Conservation (phyloP, 1,140 invertebrate genomes). For the Drosophila ficusphila region DNA sequence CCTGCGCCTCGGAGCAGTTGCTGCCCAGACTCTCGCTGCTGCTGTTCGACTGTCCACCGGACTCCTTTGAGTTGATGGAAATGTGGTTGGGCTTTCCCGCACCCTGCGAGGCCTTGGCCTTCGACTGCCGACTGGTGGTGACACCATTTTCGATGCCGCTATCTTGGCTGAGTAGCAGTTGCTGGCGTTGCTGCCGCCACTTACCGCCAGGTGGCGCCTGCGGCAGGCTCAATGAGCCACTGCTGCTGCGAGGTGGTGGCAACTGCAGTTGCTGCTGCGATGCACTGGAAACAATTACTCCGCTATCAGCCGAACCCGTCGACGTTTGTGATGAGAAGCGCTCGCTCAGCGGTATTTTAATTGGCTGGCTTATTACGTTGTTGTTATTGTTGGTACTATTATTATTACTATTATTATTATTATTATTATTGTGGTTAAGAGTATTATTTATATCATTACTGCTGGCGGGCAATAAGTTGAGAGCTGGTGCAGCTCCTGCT, state of each 20-base stretch:
- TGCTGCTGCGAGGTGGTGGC: conserved; percentile 72
- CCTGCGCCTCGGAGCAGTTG: conserved; percentile 30
- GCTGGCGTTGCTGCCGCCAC: conserved; percentile 60
- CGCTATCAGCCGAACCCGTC: conserved; percentile 80
- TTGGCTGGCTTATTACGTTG: conserved; percentile 58
- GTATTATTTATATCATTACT: conserved; percentile 8
- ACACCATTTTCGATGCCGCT: conserved; percentile 76
- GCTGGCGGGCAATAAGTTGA: conserved; percentile 31
- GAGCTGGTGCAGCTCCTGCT: conserved; percentile 53
- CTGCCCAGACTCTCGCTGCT: conserved; percentile 74
- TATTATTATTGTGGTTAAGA: conserved; percentile 11
- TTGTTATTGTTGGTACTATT: conserved; percentile 12
- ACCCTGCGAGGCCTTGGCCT: conserved; percentile 65
- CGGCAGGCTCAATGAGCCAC: conserved; percentile 69
- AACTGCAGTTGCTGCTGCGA: conserved; percentile 63
- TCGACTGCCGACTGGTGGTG: conserved; percentile 17
- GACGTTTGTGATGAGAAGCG: conserved; percentile 76
- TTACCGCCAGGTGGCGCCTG: conserved; percentile 54
- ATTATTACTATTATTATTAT: neutral
- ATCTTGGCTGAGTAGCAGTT: conserved; percentile 74
- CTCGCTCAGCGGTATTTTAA: conserved; percentile 74
- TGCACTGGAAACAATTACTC: conserved; percentile 57
- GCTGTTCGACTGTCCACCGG: conserved; percentile 48
- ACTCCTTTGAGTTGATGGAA: conserved; percentile 13
- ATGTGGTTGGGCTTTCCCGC: conserved; percentile 2